Conservation (phyloP, 2,888 invertebrate species). For the Mesorhabditis belari region DNA sequence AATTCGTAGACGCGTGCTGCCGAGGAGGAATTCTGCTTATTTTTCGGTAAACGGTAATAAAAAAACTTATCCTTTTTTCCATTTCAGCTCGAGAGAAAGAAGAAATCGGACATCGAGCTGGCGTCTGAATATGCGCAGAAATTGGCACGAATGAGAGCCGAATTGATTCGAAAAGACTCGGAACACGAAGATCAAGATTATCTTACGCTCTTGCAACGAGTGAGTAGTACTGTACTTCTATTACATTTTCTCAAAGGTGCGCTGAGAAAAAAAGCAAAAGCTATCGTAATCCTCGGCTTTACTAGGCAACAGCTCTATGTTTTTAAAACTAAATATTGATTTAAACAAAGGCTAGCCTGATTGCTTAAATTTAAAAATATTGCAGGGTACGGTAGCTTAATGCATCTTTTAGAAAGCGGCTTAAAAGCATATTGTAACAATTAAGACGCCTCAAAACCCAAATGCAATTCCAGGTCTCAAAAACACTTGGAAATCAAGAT, state of each 20-base stretch:
- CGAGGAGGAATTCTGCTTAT: not conserved
- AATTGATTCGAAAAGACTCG: constrained; percentile 9
- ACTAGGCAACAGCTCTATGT: too few species aligned
- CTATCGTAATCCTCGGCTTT: too few species aligned
- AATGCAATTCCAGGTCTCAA: not conserved
- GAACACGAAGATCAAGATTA: constrained; percentile 2
- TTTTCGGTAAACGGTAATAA: not conserved
- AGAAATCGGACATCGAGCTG: constrained; percentile 6
- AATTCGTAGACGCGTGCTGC: constrained; percentile 2
- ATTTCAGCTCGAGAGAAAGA: not conserved
- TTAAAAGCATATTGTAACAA: too few species aligned
- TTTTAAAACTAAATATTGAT: too few species aligned
- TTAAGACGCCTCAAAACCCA: too few species aligned
- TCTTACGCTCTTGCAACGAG: not conserved
- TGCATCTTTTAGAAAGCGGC: too few species aligned
- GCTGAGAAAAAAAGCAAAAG: too few species aligned
- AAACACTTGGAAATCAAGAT: not conserved
- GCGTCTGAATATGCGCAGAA: constrained; percentile 8
- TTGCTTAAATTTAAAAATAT: too few species aligned
- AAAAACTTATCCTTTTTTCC: not conserved
- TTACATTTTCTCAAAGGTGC: too few species aligned
- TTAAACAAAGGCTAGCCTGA: too few species aligned
- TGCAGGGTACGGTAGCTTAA: too few species aligned
- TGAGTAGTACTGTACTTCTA: too few species aligned
- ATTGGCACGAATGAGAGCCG: constrained; percentile 5